Base-by-base conservation (phyloP, 37 sponge, comb jelly and placozoan species). In the Cliona cf. orientalis region DNA sequence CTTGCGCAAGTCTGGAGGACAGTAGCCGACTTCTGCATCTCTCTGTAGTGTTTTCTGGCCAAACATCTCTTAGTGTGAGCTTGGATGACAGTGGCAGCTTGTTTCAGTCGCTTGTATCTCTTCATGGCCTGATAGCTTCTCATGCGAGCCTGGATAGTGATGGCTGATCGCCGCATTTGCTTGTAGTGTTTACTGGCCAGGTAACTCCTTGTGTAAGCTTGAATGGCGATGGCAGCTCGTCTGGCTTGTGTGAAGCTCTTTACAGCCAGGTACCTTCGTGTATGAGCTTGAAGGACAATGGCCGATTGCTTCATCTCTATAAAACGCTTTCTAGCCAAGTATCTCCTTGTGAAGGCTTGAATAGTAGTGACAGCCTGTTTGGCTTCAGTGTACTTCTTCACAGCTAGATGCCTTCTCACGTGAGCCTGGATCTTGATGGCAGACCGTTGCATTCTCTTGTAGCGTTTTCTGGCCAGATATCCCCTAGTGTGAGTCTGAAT, bases 31-130 rank as follows among this genome's bases (percentile, higher is more conserved):
- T 42, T 22, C 42, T 21, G 59, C 55, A 80, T 41, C 38, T 44
- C 19, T 6, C 21, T 33, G 43, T 74, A 82, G 19, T 39, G 46
- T 29, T 38, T 81, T 6, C 28, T 11, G 21, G 65, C 9, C 11
- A 26, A 22, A 26, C 25, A 11, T 22, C 31, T n/a, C 65, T n/a
- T 22, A 38, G 23, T 23, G 5, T 42, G 7, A n/a, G 80, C 63
- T n/a, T 86, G 87, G 40, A 86, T 72, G 66, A 61, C 1, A 59
- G 42, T 32, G 39, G 83, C 89, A 35, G 89, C 89, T 43, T 26
- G 31, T 7, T 41, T 74, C 32, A 32, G 21, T 23, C 25, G n/a
- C 4, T 39, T 41, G 69, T 63, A 87, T 2, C 5, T 2, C 26
- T 43, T 42, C 76, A n/a, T n/a, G n/a, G n/a, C n/a, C n/a, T n/a